Base-by-base conservation (phyloP, 2,888 invertebrate species). In the Melinaea menophilus region DNA sequence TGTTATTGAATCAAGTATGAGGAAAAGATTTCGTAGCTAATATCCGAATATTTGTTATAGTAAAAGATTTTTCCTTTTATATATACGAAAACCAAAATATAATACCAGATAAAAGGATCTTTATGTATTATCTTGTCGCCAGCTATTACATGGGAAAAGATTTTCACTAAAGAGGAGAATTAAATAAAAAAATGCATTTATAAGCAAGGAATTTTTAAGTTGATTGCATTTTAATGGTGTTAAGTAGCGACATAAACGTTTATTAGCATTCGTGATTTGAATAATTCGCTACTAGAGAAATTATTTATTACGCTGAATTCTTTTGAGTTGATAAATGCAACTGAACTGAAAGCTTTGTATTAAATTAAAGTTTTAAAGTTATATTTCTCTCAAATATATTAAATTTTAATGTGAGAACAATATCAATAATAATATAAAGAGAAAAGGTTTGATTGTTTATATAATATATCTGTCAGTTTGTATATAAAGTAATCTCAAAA, bases 261-360 rank as follows among this genome's bases (percentile, higher is more conserved):
- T 85, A 84, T 86, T 84, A 79, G 79, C 76, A 77, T 82, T 79
- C 81, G 78, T 82, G 82, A 85, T 86, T 83, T 80, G 81, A 85
- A 83, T 82, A 79, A 63, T 33, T 58, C 56, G 47, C 31, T 51
- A 51, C 47, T 31, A n/a, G 41, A n/a, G 12, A n/a, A 41, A 57
- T 56, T 46, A 61, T 61, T 61, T 61, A 61, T 31, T 2, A 51
- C 51, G 61, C 47, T 41, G 46, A 56, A 62, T 62, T 62, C 64
- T 34, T 47, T 61, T 51, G 51, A 51, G 7, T 51, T 31, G 9
- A 51, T 51, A 31, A 31, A 51, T 31, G 51, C 22, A 31, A 51
- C 31, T 31, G 31, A 31, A 51, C 22, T 31, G 46, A 11, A 9
- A 7, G 22, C 31, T 31, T 31, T 9, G 7, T 51, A 31, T 51